Base-by-base conservation (phyloP, 2,888 invertebrate species). In the Dynastes hyllus region DNA sequence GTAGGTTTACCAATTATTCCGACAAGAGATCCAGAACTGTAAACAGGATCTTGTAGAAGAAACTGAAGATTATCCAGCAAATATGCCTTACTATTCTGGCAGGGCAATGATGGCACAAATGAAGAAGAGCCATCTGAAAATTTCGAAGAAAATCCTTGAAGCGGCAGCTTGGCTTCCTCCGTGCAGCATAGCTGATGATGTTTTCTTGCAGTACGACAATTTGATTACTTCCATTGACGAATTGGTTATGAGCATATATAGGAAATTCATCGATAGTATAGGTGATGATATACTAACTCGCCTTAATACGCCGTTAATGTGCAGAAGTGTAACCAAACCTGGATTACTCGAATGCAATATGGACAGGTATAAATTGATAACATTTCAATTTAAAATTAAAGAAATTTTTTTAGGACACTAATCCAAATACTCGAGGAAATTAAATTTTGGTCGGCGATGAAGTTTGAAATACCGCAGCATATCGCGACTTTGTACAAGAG, bases 331-430 rank as follows among this genome's bases (percentile, higher is more conserved):
- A 22, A 89, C 90, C 3, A 91, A 92, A 76, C 92, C 92, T 22
- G 94, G 94, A 0, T 89, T 95, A 67, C 87, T 97, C 80, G 94
- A 95, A 86, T 94, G 94, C 86, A 96, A 97, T 87, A 94, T 96
- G 83, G 95, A 96, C 87, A 91, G 92, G 94, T 94, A 87, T 87
- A 37, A 3, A 45, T 76, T 11, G 8, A 11, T 45, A 45, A 45
- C 2, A 1, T 11, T 11, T 45, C 9, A 8, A 11, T 6, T 8
- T 8, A 45, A 45, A 11, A 45, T 11, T 11, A 45, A 71, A 65
- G 77, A 69, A 81, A 37, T 5, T 5, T 37, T 66, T 90, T 67
- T 86, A 93, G 93, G 78, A 90, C 90, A 58, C 89, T 95, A 76
- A 86, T 95, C 85, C 92, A 93, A 78, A 89, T 95, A 63, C 94